Percentiles rank a stretch among this genome's conserved stretches.
Evolutionary conservation across 2,888 invertebrate genomes (phyloP).

Genomic region (Amiota communis): DNA sequence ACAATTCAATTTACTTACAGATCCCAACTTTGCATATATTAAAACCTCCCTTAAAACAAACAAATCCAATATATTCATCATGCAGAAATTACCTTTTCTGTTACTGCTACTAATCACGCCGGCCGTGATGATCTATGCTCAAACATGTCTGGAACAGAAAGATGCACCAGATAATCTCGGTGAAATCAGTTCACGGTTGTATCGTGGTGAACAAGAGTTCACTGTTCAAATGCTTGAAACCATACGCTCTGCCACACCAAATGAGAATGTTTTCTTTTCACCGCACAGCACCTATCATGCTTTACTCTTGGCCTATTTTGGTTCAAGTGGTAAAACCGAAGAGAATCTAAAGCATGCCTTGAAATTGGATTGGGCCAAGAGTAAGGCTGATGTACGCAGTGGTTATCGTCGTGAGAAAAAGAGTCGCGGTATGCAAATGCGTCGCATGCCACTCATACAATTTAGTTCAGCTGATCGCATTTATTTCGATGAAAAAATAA

Average conservation of each 20-base stretch:
- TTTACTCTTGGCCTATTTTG: conserved; percentile 84
- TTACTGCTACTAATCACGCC: conserved; percentile 49
- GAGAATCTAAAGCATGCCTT: conserved; percentile 61
- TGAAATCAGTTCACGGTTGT: conserved; percentile 70
- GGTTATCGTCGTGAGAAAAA: conserved; percentile 83
- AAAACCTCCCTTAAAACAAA: background rate
- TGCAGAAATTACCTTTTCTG: conserved; percentile 39
- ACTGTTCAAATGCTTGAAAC: conserved; percentile 81
- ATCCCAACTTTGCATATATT: background rate
- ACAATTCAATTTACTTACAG: no score
- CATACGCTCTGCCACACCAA: conserved; percentile 78
- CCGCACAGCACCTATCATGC: conserved; percentile 90
- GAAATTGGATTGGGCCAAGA: conserved; percentile 70
- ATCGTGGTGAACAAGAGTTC: conserved; percentile 79
- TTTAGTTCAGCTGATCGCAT: conserved; percentile 85
- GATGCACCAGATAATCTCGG: background rate
- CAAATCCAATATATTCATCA: no score
- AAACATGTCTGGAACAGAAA: background rate
- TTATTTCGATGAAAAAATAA: conserved; percentile 76
- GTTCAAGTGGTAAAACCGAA: conserved; percentile 83
- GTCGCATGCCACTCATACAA: conserved; percentile 80
- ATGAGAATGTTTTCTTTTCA: conserved; percentile 89
- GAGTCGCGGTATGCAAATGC: conserved; percentile 74
- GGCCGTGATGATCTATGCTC: conserved; percentile 40
- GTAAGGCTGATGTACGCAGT: conserved; percentile 82